Evolutionary conservation across 2,113 vertebrate genomes (phyloP).

Genomic region (Athene noctua): DNA sequence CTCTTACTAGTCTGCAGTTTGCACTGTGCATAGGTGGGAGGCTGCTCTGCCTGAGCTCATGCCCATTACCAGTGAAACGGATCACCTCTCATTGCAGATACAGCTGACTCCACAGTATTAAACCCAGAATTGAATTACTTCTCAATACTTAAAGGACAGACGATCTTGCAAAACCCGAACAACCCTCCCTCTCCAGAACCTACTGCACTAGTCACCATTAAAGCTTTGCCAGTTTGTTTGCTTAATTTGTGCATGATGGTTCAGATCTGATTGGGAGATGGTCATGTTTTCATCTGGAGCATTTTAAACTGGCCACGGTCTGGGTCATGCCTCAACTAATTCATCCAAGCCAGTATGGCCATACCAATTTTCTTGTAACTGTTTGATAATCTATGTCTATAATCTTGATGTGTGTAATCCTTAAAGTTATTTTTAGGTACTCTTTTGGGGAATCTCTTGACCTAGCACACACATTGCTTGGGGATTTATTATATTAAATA

Average conservation of each 20-base stretch:
- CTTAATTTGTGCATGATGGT: background rate
- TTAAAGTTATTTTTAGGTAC: conserved; percentile 29
- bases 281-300: background rate
- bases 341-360: background rate
- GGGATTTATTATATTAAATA: background rate
- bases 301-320: background rate
- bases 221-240: background rate
- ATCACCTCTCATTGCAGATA: background rate
- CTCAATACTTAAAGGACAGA: background rate
- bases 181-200: background rate
- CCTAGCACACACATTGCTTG: background rate
- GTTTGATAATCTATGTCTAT: background rate
- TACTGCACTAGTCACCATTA: background rate
- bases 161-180: background rate
- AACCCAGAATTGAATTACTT: background rate
- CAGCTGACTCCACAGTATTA: background rate
- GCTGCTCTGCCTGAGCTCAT: background rate
- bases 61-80: background rate
- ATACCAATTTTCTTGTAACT: background rate
- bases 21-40: background rate
- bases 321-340: background rate
- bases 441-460: background rate
- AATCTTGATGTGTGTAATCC: background rate
- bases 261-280: background rate
- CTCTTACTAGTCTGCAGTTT: background rate